Percentiles rank a stretch among this genome's conserved stretches.
phyloP scores from a whole-genome alignment of 1,140 invertebrate genomes.

The Trigoniulus corallinus region DNA sequence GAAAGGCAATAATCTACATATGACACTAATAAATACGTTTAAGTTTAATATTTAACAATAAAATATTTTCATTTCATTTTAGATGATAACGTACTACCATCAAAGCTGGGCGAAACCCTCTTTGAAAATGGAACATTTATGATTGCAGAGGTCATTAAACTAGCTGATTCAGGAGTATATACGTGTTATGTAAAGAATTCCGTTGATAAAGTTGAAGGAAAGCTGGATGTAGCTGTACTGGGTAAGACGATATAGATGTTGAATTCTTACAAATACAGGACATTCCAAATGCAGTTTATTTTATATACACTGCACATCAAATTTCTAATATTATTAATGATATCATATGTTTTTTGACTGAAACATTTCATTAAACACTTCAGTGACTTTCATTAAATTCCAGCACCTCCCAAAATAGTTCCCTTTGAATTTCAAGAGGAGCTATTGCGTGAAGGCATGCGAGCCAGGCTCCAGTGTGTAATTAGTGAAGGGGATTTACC shows the following conservation, averaged over 20 bases:
- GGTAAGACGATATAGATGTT: background rate
- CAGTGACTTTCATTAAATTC: constrained; percentile 2
- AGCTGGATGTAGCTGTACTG: background rate
- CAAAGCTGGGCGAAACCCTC: background rate
- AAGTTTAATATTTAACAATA: background rate
- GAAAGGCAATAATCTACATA: background rate
- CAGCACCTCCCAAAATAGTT: constrained; percentile 17
- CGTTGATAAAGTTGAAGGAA: background rate
- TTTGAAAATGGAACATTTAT: background rate
- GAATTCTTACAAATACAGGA: background rate
- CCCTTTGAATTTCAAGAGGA: constrained; percentile 16
- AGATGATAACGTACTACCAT: background rate
- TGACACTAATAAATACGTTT: too few species aligned
- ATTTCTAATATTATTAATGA: background rate
- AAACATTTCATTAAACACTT: background rate
- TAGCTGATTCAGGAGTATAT: background rate
- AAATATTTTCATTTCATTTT: background rate
- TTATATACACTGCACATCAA: background rate
- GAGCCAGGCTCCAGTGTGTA: constrained; percentile 54
- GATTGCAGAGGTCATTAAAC: background rate
- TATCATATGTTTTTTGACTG: background rate
- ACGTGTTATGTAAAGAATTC: background rate
- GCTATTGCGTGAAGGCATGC: constrained; percentile 34
- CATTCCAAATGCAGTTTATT: background rate
- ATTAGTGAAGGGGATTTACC: constrained; percentile 60